Conservation (phyloP, 2,113 vertebrate species). For the Pseudorasbora parva region DNA sequence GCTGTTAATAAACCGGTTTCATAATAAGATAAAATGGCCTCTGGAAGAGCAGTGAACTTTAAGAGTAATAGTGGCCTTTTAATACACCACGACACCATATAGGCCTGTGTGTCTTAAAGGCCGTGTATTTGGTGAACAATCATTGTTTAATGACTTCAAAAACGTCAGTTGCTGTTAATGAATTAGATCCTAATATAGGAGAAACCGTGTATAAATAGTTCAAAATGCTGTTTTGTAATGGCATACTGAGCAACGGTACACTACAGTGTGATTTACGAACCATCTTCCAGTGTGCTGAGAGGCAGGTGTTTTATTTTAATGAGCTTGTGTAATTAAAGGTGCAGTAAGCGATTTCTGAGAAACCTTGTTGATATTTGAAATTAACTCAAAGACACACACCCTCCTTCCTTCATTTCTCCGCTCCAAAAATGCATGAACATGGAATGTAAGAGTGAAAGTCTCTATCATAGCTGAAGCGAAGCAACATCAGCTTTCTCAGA, state of each 20-base stretch:
- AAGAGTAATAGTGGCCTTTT: slow-evolving; percentile 22
- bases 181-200: too few species aligned
- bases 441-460: too few species aligned
- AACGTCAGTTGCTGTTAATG: too few species aligned
- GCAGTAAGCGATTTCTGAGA: too few species aligned
- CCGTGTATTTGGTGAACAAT: background rate
- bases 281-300: background rate
- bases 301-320: background rate
- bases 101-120: background rate
- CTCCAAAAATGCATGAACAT: too few species aligned
- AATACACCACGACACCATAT: background rate
- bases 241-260: background rate
- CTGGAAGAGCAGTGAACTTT: background rate
- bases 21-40: background rate
- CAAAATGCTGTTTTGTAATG: background rate
- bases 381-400: too few species aligned
- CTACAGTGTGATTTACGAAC: background rate
- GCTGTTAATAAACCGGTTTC: background rate
- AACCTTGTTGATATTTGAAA: too few species aligned
- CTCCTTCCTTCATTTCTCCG: too few species aligned
- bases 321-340: background rate
- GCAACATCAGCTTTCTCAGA: too few species aligned
- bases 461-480: too few species aligned
- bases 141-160: too few species aligned
- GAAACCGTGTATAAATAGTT: background rate